phyloP scores from a whole-genome alignment of 2,113 vertebrate species.

The Amphilophus citrinellus region DNA sequence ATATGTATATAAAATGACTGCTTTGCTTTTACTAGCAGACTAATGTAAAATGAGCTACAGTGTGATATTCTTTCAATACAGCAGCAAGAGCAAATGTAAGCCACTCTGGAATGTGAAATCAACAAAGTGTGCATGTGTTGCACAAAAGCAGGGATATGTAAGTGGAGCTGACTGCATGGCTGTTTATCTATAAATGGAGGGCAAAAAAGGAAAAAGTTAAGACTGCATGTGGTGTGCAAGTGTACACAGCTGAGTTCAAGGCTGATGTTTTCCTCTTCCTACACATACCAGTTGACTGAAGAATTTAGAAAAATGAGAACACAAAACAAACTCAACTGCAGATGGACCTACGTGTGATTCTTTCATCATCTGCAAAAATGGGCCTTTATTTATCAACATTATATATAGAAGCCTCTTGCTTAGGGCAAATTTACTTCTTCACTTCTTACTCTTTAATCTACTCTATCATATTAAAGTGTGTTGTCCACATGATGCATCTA shows the following conservation, averaged over 20 bases:
- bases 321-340: slow-evolving; percentile 41
- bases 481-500: neutral
- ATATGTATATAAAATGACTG: no score
- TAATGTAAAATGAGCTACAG: neutral
- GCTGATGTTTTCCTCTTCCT: neutral
- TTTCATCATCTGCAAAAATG: slow-evolving; percentile 14
- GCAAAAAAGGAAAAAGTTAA: neutral
- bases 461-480: neutral
- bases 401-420: neutral
- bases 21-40: neutral
- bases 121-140: slow-evolving; percentile 5
- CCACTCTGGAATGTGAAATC: slow-evolving; percentile 63
- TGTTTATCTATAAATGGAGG: neutral
- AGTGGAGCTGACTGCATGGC: neutral
- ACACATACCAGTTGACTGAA: neutral
- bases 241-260: slow-evolving; percentile 63
- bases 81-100: slow-evolving; percentile 36
- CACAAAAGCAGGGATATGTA: neutral
- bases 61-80: slow-evolving; percentile 1
- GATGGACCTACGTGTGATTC: slow-evolving; percentile 20
- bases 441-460: neutral
- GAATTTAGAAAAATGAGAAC: slow-evolving; percentile 14
- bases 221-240: slow-evolving; percentile 38
- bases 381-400: slow-evolving; percentile 15
- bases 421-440: neutral